Evolutionary conservation across 1,140 invertebrate species (phyloP).

Genomic region (Bradynema listronoti): DNA sequence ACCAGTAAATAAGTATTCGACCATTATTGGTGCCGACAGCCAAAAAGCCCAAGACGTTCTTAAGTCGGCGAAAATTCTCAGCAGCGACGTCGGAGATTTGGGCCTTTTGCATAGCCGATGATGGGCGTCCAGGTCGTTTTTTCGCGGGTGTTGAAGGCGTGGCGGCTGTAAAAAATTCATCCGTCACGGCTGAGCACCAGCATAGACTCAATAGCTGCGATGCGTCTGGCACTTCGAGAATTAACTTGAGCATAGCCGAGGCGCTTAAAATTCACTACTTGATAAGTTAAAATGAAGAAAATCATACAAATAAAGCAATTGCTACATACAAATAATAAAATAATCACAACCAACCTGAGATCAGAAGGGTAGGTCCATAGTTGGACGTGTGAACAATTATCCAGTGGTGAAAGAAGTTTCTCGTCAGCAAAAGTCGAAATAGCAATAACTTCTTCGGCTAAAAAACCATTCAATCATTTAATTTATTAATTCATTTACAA

Average conservation of each 20-base stretch:
- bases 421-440: slow-evolving; percentile 10
- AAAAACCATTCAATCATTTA: neutral
- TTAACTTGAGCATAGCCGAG: neutral
- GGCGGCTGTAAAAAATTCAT: neutral
- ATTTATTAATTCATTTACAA: neutral
- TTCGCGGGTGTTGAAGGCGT: neutral
- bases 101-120: neutral
- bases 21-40: slow-evolving; percentile 3
- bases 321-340: too few relatives aligned
- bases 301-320: too few relatives aligned
- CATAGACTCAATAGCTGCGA: slow-evolving; percentile 3
- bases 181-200: slow-evolving; percentile 1
- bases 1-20: slow-evolving; percentile 1
- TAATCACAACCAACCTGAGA: neutral
- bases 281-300: neutral
- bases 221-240: slow-evolving; percentile 1
- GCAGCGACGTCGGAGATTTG: neutral
- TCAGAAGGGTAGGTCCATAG: slow-evolving; percentile 4
- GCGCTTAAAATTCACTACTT: neutral
- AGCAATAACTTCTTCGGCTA: neutral
- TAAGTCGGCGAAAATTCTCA: neutral
- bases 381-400: neutral
- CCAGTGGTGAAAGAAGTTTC: neutral
- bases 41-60: slow-evolving; percentile 4
- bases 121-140: neutral